These are phyloP conservation scores for Heliothis subflexa DNA, from an alignment of 1,140 invertebrate genomes.

Conservation along the genomic window DNA sequence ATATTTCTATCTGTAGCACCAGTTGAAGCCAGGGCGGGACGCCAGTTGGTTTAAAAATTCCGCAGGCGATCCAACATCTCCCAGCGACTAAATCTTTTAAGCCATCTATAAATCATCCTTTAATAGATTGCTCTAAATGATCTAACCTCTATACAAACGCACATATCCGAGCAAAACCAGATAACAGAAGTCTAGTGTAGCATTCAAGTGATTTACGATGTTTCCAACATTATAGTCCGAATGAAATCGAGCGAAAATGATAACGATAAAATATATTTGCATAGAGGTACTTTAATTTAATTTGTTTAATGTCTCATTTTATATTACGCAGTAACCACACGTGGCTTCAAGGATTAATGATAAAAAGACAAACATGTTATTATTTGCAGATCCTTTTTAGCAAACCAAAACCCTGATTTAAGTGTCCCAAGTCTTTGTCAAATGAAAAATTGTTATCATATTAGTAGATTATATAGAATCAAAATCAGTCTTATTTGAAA, in stretches of 20 bases:
- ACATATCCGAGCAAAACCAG: not conserved
- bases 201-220: slow-evolving; percentile 24
- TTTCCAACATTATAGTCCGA: slow-evolving; percentile 6
- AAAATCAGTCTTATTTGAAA: too few relatives aligned
- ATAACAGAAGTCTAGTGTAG: slow-evolving; percentile 21
- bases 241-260: slow-evolving; percentile 15
- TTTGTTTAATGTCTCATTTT: slow-evolving; percentile 18
- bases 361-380: not conserved
- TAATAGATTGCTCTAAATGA: slow-evolving; percentile 7
- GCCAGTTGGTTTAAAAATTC: not conserved
- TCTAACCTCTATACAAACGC: slow-evolving; percentile 7
- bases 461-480: too few relatives aligned
- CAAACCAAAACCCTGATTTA: too few relatives aligned
- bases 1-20: too few relatives aligned
- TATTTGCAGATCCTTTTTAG: too few relatives aligned
- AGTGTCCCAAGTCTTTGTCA: too few relatives aligned
- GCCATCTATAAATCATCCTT: slow-evolving; percentile 11
- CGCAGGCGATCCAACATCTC: not conserved
- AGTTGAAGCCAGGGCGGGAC: too few relatives aligned
- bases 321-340: slow-evolving; percentile 17
- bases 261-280: slow-evolving; percentile 16
- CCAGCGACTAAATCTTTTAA: slow-evolving; percentile 8
- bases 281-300: slow-evolving; percentile 13
- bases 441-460: too few relatives aligned
- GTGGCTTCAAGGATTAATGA: not conserved